Percentiles rank a stretch among this genome's conserved stretches.
Conservation (phyloP, 2,113 vertebrate species). For the Ovis canadensis region DNA sequence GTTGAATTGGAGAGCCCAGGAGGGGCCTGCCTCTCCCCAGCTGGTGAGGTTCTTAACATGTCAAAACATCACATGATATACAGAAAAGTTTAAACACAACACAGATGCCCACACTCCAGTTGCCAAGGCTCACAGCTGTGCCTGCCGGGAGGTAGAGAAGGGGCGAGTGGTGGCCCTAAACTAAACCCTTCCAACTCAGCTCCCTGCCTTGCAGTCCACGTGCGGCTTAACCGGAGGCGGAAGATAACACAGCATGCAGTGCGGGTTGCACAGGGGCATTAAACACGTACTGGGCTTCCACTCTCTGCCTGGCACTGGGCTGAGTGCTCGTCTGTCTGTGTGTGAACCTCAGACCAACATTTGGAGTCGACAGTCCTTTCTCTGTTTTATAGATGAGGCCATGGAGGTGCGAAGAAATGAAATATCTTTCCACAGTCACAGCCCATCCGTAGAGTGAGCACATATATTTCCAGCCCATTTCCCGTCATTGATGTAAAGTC, state of each 20-base stretch:
- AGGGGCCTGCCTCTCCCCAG: not conserved
- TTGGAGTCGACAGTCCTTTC: not conserved
- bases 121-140: not conserved
- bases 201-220: not conserved
- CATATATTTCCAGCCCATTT: not conserved
- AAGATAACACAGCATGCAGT: not conserved
- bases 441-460: not conserved
- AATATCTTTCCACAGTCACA: not conserved
- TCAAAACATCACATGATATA: not conserved
- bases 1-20: not conserved
- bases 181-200: not conserved
- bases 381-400: not conserved
- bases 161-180: not conserved
- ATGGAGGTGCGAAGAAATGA: not conserved
- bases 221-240: not conserved
- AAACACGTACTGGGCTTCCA: rapidly evolving
- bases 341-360: too few species aligned
- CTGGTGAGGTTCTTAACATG: not conserved
- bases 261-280: not conserved
- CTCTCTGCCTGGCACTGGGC: not conserved
- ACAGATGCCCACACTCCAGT: not conserved
- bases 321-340: not conserved
- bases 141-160: not conserved
- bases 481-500: not conserved
- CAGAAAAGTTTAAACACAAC: not conserved